phyloP scores from a whole-genome alignment of 1,140 invertebrate genomes.

The Bombus confusus region DNA sequence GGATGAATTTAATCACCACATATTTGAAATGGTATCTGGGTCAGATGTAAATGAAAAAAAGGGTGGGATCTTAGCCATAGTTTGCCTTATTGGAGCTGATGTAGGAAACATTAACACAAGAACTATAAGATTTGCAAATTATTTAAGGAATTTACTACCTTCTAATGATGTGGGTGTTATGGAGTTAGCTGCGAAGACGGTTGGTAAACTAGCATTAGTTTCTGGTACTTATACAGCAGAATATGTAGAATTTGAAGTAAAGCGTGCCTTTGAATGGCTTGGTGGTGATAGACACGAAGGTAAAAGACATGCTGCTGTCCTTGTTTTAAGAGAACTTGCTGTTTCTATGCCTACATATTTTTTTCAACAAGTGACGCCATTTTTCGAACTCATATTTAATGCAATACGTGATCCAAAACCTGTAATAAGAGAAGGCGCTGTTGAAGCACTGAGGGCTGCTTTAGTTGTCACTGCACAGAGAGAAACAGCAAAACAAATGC shows the following conservation, averaged over 20 bases:
- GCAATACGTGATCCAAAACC: slow-evolving; percentile 96
- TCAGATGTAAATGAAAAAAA: slow-evolving; percentile 97
- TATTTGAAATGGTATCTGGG: slow-evolving; percentile 97
- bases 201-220: slow-evolving; percentile 94
- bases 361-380: slow-evolving; percentile 97
- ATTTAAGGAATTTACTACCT: slow-evolving; percentile 93
- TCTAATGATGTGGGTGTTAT: slow-evolving; percentile 96
- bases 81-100: slow-evolving; percentile 95
- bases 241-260: slow-evolving; percentile 98
- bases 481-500: slow-evolving; percentile 94
- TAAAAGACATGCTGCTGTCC: slow-evolving; percentile 94
- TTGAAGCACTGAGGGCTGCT: slow-evolving; percentile 95
- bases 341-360: slow-evolving; percentile 98
- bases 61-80: slow-evolving; percentile 96
- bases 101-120: slow-evolving; percentile 95
- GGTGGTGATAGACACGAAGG: slow-evolving; percentile 94
- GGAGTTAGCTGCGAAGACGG: slow-evolving; percentile 97
- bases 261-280: slow-evolving; percentile 96
- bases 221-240: slow-evolving; percentile 96
- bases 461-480: slow-evolving; percentile 96
- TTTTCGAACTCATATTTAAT: slow-evolving; percentile 98
- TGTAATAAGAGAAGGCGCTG: slow-evolving; percentile 95
- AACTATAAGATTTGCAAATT: slow-evolving; percentile 96
- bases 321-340: slow-evolving; percentile 96
- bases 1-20: slow-evolving; percentile 97